phyloP scores from a whole-genome alignment of 1,140 invertebrate genomes.

The Armadillidium nasatum region DNA sequence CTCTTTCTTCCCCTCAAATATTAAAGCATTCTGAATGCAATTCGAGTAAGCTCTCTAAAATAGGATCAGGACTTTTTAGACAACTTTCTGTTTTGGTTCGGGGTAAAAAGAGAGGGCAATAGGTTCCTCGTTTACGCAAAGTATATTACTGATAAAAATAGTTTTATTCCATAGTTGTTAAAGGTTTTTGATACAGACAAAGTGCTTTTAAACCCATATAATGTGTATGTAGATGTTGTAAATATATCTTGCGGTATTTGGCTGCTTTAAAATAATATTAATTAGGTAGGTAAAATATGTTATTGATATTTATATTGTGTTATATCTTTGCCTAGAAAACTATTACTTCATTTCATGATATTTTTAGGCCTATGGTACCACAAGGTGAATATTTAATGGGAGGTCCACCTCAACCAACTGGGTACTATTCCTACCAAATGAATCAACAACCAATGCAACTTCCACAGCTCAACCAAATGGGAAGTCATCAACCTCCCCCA shows the following conservation, averaged over 20 bases:
- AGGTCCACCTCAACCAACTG: slow-evolving; percentile 21
- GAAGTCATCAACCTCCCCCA: slow-evolving; percentile 4
- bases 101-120: slow-evolving; percentile 25
- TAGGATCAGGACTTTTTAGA: slow-evolving; percentile 34
- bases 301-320: background rate
- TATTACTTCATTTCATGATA: background rate
- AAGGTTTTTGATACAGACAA: too few species aligned
- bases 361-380: slow-evolving; percentile 35
- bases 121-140: too few species aligned
- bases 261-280: too few species aligned
- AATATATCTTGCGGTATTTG: too few species aligned
- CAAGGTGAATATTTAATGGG: slow-evolving; percentile 39
- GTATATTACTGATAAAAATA: too few species aligned
- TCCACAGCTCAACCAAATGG: slow-evolving; percentile 4
- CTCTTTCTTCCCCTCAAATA: too few species aligned
- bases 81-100: slow-evolving; percentile 36
- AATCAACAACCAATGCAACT: slow-evolving; percentile 28
- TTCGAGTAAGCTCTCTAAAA: background rate
- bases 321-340: slow-evolving; percentile 15
- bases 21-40: too few species aligned
- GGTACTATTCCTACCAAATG: slow-evolving; percentile 34
- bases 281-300: too few species aligned
- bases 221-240: too few species aligned
- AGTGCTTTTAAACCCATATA: too few species aligned
- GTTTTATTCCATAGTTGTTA: too few species aligned